Percentiles rank a stretch among this genome's conserved stretches.
These are phyloP conservation scores for Lobophora halterata DNA, from an alignment of 2,888 invertebrate genomes.

Conservation along the genomic window DNA sequence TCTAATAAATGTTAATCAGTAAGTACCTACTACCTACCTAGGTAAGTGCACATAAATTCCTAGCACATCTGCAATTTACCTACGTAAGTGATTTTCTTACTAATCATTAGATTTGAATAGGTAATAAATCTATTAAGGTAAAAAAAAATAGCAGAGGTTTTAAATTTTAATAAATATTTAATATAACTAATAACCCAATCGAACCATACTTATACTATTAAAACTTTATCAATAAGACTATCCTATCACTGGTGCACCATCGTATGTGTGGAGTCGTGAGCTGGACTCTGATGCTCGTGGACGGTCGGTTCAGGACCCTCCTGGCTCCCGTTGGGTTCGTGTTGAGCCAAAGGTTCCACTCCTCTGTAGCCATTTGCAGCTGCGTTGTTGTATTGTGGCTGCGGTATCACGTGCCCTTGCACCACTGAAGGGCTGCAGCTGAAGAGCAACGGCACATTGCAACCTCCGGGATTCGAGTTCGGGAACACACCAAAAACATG, in stretches of 20 bases:
- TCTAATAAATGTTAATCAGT: no score
- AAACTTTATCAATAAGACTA: conserved; percentile 3
- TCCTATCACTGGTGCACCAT: conserved; percentile 27
- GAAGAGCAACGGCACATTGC: conserved; percentile 61
- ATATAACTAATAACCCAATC: no score
- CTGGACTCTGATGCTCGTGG: conserved; percentile 35
- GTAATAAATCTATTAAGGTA: no score
- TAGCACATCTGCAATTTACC: no score
- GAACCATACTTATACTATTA: background rate
- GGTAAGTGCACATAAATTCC: no score
- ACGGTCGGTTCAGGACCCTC: conserved; percentile 30
- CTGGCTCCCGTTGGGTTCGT: conserved; percentile 36
- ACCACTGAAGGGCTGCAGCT: conserved; percentile 66
- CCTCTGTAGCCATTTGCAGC: conserved; percentile 44
- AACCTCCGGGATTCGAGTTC: conserved; percentile 54
- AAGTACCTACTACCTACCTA: no score
- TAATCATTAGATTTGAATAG: no score
- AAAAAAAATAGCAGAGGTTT: no score
- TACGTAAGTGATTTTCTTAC: no score
- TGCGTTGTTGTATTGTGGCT: conserved; percentile 30
- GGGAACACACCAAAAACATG: conserved; percentile 61
- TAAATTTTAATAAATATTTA: no score
- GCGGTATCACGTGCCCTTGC: conserved; percentile 50
- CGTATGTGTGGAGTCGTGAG: conserved; percentile 36
- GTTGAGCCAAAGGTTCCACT: conserved; percentile 39